Base-by-base conservation (phyloP, 2,797 vertebrate species). In the Trachops cirrhosus region DNA sequence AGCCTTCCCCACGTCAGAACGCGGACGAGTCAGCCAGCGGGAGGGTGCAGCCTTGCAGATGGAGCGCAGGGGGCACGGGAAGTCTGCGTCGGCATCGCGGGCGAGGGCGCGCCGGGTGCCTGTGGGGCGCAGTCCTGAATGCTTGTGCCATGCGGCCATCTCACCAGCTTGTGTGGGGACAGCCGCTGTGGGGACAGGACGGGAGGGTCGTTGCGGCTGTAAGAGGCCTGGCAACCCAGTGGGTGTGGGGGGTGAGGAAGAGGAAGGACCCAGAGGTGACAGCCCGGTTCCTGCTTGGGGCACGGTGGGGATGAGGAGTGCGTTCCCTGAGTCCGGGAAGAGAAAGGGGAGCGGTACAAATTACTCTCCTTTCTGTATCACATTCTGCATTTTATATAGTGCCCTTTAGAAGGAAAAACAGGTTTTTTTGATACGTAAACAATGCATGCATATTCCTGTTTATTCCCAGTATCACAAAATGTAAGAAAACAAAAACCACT, bases 81-180 rank as follows among this genome's bases (percentile, higher is more conserved):
- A 19, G 46, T 32, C 48, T 4, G 21, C 52, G 21, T 11, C 7
- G 9, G 54, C 26, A 29, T 29, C 24, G 9, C 9, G 5, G 57
- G 24, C 4, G 26, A 12, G 3, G 22, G 57, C 11, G 26, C 10
- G 4, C 26, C 11, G 12, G 24, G 54, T 14, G 0, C 0, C 1
- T 22, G 68, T 84, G 18, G 1, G 68, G 92, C 9, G 1, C 14
- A 1, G 37, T 46, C 41, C 71, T 22, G 39, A 15, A 15, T 26
- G 26, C n/a, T 24, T 2, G n/a, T 6, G 57, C 9, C 3, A 3
- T 10, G 4, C 39, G 34, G 9, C 50, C 75, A 4, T 34, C 62
- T 48, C 21, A 3, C 29, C 1, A 0, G n/a, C 54, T 9, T 9
- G 4, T n/a, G 6, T 18, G 21, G 2, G 0, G 41, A 11, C 19